These are phyloP conservation scores for Macropus fuliginosus DNA, from an alignment of 2,797 vertebrate species.

Conservation along the genomic window DNA sequence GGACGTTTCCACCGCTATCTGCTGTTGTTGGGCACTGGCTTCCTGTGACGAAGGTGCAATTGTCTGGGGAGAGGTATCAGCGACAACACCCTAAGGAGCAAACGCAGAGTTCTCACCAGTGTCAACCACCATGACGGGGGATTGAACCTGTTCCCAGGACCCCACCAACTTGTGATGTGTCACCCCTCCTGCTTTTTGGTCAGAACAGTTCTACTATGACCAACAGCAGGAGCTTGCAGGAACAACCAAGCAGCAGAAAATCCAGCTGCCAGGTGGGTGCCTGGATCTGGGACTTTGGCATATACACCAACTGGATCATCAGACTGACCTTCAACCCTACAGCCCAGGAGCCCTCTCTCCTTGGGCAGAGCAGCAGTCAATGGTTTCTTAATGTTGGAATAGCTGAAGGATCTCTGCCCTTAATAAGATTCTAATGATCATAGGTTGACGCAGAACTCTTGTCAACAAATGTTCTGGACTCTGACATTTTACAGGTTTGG, in stretches of 20 bases:
- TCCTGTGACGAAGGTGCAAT: slow-evolving; percentile 97
- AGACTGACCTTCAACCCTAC: not conserved
- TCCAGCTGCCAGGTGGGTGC: not conserved
- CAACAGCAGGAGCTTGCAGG: not conserved
- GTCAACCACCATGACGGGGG: slow-evolving; percentile 42
- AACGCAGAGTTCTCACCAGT: slow-evolving; percentile 75
- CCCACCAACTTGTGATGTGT: not conserved
- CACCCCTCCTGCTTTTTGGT: not conserved
- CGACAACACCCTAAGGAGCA: slow-evolving; percentile 93
- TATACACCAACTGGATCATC: not conserved
- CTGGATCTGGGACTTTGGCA: not conserved
- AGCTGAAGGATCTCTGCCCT: not conserved
- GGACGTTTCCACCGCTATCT: slow-evolving; percentile 94
- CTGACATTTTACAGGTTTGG: not conserved
- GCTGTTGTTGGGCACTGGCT: slow-evolving; percentile 94
- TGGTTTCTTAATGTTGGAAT: not conserved
- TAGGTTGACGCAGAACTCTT: not conserved
- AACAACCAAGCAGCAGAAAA: not conserved
- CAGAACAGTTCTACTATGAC: not conserved
- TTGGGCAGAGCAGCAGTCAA: not conserved
- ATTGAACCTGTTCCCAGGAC: not conserved
- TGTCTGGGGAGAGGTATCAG: slow-evolving; percentile 95
- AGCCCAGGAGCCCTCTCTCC: not conserved
- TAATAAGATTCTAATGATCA: not conserved
- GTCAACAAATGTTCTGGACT: not conserved